These are phyloP conservation scores for Ceratina japonica DNA, from an alignment of 1,140 invertebrate genomes.

Conservation along the genomic window DNA sequence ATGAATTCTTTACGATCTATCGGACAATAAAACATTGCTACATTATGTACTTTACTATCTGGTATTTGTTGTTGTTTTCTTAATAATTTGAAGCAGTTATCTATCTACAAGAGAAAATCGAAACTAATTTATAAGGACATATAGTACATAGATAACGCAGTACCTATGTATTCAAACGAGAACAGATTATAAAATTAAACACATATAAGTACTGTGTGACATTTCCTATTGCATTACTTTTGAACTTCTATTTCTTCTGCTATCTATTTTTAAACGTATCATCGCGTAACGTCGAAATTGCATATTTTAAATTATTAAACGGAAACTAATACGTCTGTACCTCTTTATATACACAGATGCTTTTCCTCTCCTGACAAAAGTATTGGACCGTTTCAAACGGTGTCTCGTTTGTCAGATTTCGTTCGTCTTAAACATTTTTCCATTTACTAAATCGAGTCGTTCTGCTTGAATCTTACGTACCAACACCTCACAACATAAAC, in stretches of 20 bases:
- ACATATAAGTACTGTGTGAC: neutral
- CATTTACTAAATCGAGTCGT: too few relatives aligned
- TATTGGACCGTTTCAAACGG: constrained; percentile 63
- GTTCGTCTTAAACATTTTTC: constrained; percentile 35
- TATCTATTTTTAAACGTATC: neutral
- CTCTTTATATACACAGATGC: constrained; percentile 43
- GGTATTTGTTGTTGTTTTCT: too few relatives aligned
- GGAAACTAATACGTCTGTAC: constrained; percentile 38
- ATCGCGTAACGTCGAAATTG: constrained; percentile 1
- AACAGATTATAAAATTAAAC: neutral
- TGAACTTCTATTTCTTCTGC: neutral
- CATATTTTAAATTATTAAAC: constrained; percentile 5
- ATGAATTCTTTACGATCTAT: neutral
- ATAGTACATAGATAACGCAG: neutral
- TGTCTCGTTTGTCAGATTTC: constrained; percentile 40
- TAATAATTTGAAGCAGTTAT: too few relatives aligned
- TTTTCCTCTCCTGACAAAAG: constrained; percentile 36
- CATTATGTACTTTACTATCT: too few relatives aligned
- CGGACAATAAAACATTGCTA: constrained; percentile 1
- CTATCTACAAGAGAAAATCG: constrained; percentile 5
- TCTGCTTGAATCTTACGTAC: constrained; percentile 37
- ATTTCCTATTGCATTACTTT: neutral
- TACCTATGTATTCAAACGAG: neutral
- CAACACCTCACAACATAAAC: constrained; percentile 68
- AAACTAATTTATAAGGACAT: constrained; percentile 15